A percentile compares a stretch with the other conserved stretches of the same genome.
phyloP scores from a whole-genome alignment of 2,888 invertebrate species.

The Drosophila maculinotata region DNA sequence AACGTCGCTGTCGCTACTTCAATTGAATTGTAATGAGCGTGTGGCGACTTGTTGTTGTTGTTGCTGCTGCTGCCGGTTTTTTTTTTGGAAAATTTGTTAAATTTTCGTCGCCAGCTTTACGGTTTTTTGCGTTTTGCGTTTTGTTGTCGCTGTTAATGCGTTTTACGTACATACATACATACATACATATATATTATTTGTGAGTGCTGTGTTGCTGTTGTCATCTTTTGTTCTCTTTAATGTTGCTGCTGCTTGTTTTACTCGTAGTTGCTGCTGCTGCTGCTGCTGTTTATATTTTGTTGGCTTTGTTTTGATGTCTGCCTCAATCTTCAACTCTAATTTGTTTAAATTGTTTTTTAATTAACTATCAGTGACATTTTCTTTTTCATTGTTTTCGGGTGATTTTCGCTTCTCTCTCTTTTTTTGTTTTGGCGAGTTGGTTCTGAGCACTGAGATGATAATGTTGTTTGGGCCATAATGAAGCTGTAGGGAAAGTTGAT shows the following conservation, averaged over 20 bases:
- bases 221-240: constrained; percentile 30
- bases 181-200: too few relatives aligned
- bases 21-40: constrained; percentile 68
- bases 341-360: constrained; percentile 81
- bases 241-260: constrained; percentile 26
- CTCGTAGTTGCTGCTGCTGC: constrained; percentile 11
- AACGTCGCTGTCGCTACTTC: constrained; percentile 52
- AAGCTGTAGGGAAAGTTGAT: constrained; percentile 62
- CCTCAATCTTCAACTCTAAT: constrained; percentile 71
- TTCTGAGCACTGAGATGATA: constrained; percentile 31
- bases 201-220: constrained; percentile 20
- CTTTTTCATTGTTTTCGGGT: constrained; percentile 59
- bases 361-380: constrained; percentile 79
- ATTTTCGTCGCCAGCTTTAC: constrained; percentile 80
- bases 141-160: constrained; percentile 61
- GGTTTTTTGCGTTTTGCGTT: constrained; percentile 60
- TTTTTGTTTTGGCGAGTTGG: constrained; percentile 6
- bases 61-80: constrained; percentile 20
- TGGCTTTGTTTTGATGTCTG: constrained; percentile 20
- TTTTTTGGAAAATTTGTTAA: constrained; percentile 74
- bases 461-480: constrained; percentile 48
- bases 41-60: constrained; percentile 40
- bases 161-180: constrained; percentile 64
- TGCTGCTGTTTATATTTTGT: constrained; percentile 29
- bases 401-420: constrained; percentile 42